Evolutionary conservation across 2,113 vertebrate genomes (phyloP), one percentile per base, ranked within the genome.

Genomic region (Brachyistius frenatus): DNA sequence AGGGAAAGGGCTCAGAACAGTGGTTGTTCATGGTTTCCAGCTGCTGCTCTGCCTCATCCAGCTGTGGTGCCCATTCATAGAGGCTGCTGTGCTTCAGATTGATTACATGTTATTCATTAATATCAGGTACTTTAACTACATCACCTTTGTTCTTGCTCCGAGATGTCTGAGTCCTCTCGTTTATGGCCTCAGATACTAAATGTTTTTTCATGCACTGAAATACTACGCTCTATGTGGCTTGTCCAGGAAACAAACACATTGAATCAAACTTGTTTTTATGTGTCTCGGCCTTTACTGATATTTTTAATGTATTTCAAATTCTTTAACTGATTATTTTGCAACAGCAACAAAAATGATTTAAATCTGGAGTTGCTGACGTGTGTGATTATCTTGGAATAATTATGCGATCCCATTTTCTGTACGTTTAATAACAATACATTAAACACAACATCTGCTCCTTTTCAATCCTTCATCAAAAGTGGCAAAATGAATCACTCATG

Each of bases 11-110:
- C 78, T 85, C 2, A 84, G 44, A 36, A 93, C 93, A 0, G 89
- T 92, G 7, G 4, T 79, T n/a, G 81, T 93, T 37, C 91, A 93
- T 74, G 80, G 53, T 23, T 73, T 89, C 37, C 91, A 93, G 83
- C 68, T 93, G 37, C 2, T 91, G 3, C 80, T 92, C 5, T 90
- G 78, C 55, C 77, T 92, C 47, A 71, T 88, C 37, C 81, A 87
- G 56, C 47, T 93, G 16, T 90, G 86, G 86, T 68, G 41, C 9
- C 89, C 88, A 0, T 78, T 91, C 2, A 63, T 91, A 46, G 85
- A 92, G 55, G 1, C 5, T 31, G 73, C 66, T 33, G 3, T 90
- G 0, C 11, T 85, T 39, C 14, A 78, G 2, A 5, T 53, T 57
- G 7, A 67, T 49, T 46, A 61, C 0, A 30, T 1, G 9, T 47